Base-by-base conservation (phyloP, 92 coral and sea anemone genomes). In the Plumapathes pennacea region DNA sequence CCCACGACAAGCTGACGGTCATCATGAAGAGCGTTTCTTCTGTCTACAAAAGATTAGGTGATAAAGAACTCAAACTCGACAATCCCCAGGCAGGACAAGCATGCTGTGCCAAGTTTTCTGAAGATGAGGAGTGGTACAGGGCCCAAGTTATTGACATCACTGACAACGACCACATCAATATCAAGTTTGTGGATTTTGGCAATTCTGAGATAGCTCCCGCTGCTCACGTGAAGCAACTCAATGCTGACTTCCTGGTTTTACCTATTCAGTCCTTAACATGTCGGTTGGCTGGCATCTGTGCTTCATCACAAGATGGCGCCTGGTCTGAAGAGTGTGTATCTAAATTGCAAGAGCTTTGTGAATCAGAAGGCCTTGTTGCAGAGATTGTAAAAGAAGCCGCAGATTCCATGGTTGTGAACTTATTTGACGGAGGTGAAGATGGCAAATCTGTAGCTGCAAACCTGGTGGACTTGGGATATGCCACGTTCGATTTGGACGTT, bases 121-220 rank as follows among this genome's bases (percentile, higher is more conserved):
- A 65, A 12, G 96, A 83, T 52, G 57, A 67, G 17, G 83, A 76
- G 12, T 88, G 96, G 96, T 88, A 84, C 46, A 72, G 96, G 26
- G 90, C 86, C 4, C 64, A 64, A 29, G 80, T 88, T 33, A 55
- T 72, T 10, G 67, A 60, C 40, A 46, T 25, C 39, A 53, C 66
- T 5, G 60, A 69, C 30, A 69, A 73, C 25, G 69, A 52, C 19
- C 62, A 57, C 18, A 44, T 78, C n/a, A 20, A 42, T 46, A 90
- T 88, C 14, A 81, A 61, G 13, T 88, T 77, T 78, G 80, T 88
- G 1, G 96, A 88, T 68, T 88, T 77, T 54, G 96, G 96, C 2
- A 88, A 88, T 46, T 38, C 46, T 43, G 90, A 88, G 28, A 41
- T 39, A 17, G 81, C 80, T 27, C 34, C 81, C 6, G 32, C 30